Base-by-base conservation (phyloP, 2,888 invertebrate genomes). In the Dasysyrphus tricinctus region DNA sequence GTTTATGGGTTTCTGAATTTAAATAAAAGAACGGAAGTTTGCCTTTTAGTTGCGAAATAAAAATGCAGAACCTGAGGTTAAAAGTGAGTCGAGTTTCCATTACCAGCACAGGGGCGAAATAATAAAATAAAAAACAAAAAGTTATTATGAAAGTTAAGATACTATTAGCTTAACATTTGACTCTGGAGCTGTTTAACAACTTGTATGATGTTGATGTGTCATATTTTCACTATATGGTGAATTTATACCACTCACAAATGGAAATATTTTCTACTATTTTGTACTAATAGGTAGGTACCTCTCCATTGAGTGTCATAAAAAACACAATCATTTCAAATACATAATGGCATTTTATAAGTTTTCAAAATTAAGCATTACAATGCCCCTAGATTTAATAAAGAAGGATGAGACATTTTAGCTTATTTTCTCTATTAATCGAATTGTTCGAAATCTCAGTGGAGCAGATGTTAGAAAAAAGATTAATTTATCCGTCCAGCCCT, bases 21-120 rank as follows among this genome's bases (percentile, higher is more conserved):
- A 44, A 54, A 86, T 82, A 86, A 86, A 78, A 47, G 86, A 86
- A 78, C 86, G 86, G 86, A 86, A 82, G 86, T 86, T 57, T 75
- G 79, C 72, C 72, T 75, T 82, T 86, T 79, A 82, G 59, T 72
- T 47, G 51, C 57, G 47, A 75, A 78, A 47, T 65, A 65, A 72
- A 57, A 57, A 47, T 29, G 14, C 42, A 16, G 42, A 44, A 77
- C 44, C n/a, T 51, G 67, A 72, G n/a, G 29, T 56, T 63, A 56
- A 63, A 42, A 79, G 70, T 78, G 51, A 34, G 42, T 16, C 5
- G 54, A 72, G 72, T 72, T 56, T 59, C 47, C 57, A 57, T 72
- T 57, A 47, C 57, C 57, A 54, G 34, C 42, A 47, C 32, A 39
- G 59, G 39, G 59, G 37, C 24, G 19, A 61, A 24, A 61, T 19